A percentile compares a stretch with the other conserved stretches of the same genome.
Conservation (phyloP, 2,113 vertebrate genomes). For the Halcyon senegalensis region DNA sequence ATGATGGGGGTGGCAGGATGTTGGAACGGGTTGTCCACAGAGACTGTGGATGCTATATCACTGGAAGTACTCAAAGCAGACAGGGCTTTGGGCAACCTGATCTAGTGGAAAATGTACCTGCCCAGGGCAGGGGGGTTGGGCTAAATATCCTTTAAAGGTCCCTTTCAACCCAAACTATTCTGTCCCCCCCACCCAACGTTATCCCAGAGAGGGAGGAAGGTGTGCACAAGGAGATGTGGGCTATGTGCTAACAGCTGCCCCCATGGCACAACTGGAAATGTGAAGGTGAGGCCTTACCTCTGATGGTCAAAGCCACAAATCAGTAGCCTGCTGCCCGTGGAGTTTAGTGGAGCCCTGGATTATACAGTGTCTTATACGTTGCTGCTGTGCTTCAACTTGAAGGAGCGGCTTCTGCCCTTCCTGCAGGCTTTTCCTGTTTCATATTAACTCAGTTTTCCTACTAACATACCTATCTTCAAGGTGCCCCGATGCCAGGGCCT, state of each 20-base stretch:
- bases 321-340: neutral
- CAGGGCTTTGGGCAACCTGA: neutral
- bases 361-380: neutral
- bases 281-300: neutral
- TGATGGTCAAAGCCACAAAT: neutral
- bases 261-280: neutral
- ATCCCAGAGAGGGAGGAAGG: neutral
- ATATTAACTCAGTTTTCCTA: neutral
- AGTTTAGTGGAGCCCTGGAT: neutral
- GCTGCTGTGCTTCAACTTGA: neutral
- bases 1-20: accelerated
- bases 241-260: neutral
- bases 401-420: neutral
- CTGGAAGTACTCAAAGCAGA: neutral
- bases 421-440: neutral
- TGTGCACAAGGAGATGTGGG: neutral
- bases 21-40: neutral
- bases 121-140: neutral
- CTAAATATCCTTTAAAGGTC: neutral
- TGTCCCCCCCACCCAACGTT: accelerated
- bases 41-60: neutral
- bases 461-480: neutral
- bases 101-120: neutral
- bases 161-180: neutral
- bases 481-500: neutral